Conservation (phyloP, 2,797 vertebrate genomes). For the Meriones psammophilus region DNA sequence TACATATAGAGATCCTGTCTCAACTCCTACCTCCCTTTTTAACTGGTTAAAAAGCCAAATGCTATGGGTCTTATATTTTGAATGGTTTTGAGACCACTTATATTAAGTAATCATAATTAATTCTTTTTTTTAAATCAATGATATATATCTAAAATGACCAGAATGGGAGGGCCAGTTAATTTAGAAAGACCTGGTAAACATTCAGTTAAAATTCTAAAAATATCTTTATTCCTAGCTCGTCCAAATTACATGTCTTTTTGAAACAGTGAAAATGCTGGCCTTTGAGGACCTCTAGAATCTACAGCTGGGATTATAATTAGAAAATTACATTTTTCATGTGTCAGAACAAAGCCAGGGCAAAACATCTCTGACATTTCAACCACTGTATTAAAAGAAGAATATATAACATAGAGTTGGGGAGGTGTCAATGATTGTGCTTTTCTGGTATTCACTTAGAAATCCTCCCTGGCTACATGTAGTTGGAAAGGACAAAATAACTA, state of each 20-base stretch:
- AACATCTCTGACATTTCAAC: slow-evolving; percentile 10
- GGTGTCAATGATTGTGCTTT: background rate
- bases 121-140: slow-evolving; percentile 44
- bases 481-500: slow-evolving; percentile 59
- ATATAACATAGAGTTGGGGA: background rate
- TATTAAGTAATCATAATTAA: slow-evolving; percentile 44
- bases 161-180: slow-evolving; percentile 7
- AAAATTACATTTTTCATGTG: slow-evolving; percentile 37
- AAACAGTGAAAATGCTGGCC: slow-evolving; percentile 35
- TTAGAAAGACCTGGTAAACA: slow-evolving; percentile 41
- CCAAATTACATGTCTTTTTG: slow-evolving; percentile 41
- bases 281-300: slow-evolving; percentile 32
- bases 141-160: slow-evolving; percentile 28
- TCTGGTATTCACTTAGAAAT: slow-evolving; percentile 55
- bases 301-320: slow-evolving; percentile 24
- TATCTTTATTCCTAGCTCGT: slow-evolving; percentile 48
- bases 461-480: slow-evolving; percentile 65
- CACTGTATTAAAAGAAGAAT: slow-evolving; percentile 12
- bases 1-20: background rate
- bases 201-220: slow-evolving; percentile 50
- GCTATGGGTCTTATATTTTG: slow-evolving; percentile 44
- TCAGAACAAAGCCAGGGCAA: slow-evolving; percentile 38
- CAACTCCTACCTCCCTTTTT: background rate
- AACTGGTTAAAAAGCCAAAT: slow-evolving; percentile 24
- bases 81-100: slow-evolving; percentile 48